A percentile compares a stretch with the other conserved stretches of the same genome.
These are phyloP conservation scores for Drosophila algonquin DNA, from an alignment of 2,888 invertebrate species.

Conservation along the genomic window DNA sequence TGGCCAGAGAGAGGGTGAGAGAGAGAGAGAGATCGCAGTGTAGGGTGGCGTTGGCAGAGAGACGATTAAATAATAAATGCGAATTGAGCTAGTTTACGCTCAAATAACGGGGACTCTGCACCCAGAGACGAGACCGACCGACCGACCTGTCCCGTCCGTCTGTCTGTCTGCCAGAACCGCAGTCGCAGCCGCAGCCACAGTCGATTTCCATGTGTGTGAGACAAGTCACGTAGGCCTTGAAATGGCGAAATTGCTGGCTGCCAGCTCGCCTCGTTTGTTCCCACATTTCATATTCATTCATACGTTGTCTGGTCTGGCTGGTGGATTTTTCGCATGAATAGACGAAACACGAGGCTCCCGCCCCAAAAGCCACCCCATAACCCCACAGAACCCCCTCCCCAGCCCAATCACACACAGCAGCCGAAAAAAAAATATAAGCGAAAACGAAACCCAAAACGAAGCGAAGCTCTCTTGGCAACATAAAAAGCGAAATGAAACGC, in stretches of 20 bases:
- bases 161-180: slow-evolving; percentile 10
- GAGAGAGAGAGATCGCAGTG: background rate
- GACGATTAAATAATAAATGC: slow-evolving; percentile 12
- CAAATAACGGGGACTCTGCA: slow-evolving; percentile 52
- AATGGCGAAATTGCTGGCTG: slow-evolving; percentile 64
- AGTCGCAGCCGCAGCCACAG: slow-evolving; percentile 23
- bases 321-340: slow-evolving; percentile 63
- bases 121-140: slow-evolving; percentile 30
- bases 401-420: slow-evolving; percentile 55
- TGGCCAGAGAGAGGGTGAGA: slow-evolving; percentile 10
- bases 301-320: slow-evolving; percentile 19
- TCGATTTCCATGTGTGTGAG: slow-evolving; percentile 60
- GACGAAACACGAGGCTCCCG: slow-evolving; percentile 61
- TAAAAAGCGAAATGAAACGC: slow-evolving; percentile 27
- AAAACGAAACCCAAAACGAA: slow-evolving; percentile 38
- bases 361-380: background rate
- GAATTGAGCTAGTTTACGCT: slow-evolving; percentile 9
- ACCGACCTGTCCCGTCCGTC: slow-evolving; percentile 16
- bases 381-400: background rate
- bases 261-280: slow-evolving; percentile 36
- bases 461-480: slow-evolving; percentile 61
- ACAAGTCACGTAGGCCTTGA: slow-evolving; percentile 79
- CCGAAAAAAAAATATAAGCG: slow-evolving; percentile 20
- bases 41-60: background rate
- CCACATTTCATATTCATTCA: slow-evolving; percentile 61